phyloP scores from a whole-genome alignment of 2,113 vertebrate genomes.

The Daboia siamensis region DNA sequence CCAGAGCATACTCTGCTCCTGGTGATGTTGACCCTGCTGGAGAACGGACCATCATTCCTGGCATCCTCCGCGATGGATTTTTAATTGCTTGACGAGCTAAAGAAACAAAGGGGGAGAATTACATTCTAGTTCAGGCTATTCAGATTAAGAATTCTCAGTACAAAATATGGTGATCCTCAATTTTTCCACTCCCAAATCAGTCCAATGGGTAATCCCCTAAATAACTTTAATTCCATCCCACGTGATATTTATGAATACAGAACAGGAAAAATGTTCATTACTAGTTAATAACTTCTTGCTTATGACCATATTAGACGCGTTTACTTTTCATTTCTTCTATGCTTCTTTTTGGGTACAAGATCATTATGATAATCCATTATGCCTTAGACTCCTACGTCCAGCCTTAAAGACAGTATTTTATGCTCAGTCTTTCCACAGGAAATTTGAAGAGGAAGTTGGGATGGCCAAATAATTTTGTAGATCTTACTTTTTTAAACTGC shows the following conservation, averaged over 20 bases:
- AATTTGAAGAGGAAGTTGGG: not conserved
- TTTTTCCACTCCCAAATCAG: not conserved
- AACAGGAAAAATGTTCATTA: not conserved
- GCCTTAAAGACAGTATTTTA: not conserved
- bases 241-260: not conserved
- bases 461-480: not conserved
- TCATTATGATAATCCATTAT: not conserved
- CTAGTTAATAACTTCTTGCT: not conserved
- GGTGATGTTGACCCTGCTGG: slow-evolving; percentile 87
- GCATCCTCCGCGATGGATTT: slow-evolving; percentile 88
- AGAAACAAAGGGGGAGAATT: slow-evolving; percentile 29
- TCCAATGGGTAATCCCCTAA: not conserved
- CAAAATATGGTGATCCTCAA: not conserved
- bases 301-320: not conserved
- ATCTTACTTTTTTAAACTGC: not conserved
- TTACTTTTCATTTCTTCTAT: not conserved
- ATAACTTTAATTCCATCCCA: not conserved
- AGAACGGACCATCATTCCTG: slow-evolving; percentile 88
- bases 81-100: slow-evolving; percentile 92
- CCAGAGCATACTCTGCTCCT: slow-evolving; percentile 79
- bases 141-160: not conserved
- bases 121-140: not conserved
- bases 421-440: not conserved
- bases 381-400: not conserved
- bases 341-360: not conserved